Percentiles rank a stretch among this genome's conserved stretches.
phyloP scores from a whole-genome alignment of 2,888 invertebrate species.

The Dicycla oo region DNA sequence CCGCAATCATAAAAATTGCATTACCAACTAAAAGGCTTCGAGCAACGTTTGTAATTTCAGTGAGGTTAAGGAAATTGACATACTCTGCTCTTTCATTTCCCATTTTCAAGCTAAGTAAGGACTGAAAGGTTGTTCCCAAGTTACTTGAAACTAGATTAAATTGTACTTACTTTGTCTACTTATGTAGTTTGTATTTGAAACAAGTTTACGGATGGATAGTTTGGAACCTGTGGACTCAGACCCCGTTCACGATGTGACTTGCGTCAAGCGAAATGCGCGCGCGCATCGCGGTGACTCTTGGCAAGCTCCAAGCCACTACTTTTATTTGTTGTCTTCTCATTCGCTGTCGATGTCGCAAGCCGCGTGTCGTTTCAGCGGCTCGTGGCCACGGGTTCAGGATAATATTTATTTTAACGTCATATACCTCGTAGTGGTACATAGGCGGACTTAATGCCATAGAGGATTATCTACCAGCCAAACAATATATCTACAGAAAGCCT shows the following conservation, averaged over 20 bases:
- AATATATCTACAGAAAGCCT: not conserved
- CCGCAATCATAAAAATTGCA: slow-evolving; percentile 45
- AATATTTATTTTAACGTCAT: not conserved
- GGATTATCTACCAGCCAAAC: not conserved
- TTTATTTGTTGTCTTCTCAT: not conserved
- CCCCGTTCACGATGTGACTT: not conserved
- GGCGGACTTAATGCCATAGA: not conserved
- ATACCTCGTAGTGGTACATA: not conserved
- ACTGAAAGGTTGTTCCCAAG: slow-evolving; percentile 15
- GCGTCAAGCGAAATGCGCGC: not conserved
- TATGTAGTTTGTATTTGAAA: slow-evolving; percentile 6
- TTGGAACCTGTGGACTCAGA: not conserved
- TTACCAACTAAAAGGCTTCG: slow-evolving; percentile 27
- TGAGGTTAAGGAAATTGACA: slow-evolving; percentile 26
- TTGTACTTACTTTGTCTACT: slow-evolving; percentile 1
- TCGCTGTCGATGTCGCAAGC: not conserved
- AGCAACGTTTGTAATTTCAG: slow-evolving; percentile 28
- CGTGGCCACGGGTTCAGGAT: not conserved
- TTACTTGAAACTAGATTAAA: slow-evolving; percentile 11
- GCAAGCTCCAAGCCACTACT: not conserved
- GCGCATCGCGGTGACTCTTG: not conserved
- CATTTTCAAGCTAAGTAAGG: slow-evolving; percentile 6
- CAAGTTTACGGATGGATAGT: not conserved
- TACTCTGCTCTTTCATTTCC: slow-evolving; percentile 19
- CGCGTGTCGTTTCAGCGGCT: not conserved